Evolutionary conservation across 1,140 invertebrate species (phyloP).

Genomic region (Littorina saxatilis): DNA sequence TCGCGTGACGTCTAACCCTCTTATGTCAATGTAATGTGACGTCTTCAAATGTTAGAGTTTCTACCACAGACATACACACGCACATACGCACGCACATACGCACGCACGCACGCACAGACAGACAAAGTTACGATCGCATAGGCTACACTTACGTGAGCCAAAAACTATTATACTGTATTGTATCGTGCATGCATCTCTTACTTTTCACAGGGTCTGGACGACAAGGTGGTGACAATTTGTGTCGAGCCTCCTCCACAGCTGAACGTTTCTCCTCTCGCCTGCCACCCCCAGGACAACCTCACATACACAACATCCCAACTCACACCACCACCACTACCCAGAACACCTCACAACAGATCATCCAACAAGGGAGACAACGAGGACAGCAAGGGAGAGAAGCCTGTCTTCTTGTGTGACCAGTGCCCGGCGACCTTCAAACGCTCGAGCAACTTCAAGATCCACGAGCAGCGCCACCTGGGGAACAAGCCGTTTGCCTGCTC

Average conservation of each 20-base stretch:
- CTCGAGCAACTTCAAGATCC: slow-evolving; percentile 9
- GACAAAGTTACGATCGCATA: too few relatives aligned
- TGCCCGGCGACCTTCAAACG: slow-evolving; percentile 9
- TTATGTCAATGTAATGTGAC: too few relatives aligned
- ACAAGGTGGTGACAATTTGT: background rate
- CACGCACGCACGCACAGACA: too few relatives aligned
- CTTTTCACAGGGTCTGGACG: background rate
- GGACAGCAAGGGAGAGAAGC: background rate
- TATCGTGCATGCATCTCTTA: too few relatives aligned
- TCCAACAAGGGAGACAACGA: background rate
- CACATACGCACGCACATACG: too few relatives aligned
- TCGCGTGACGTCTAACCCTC: too few relatives aligned
- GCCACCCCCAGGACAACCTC: background rate
- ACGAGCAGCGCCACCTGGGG: slow-evolving; percentile 3
- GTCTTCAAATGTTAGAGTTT: too few relatives aligned
- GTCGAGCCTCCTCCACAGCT: background rate
- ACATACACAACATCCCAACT: too few relatives aligned
- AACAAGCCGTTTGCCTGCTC: background rate
- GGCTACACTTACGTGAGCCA: too few relatives aligned
- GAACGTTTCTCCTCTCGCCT: background rate
- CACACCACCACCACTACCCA: background rate
- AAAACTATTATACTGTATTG: too few relatives aligned
- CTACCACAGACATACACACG: too few relatives aligned
- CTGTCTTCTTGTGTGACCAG: background rate
- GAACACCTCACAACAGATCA: too few relatives aligned